These are phyloP conservation scores for Achlya flavicornis DNA, from an alignment of 2,888 invertebrate species.

Conservation along the genomic window DNA sequence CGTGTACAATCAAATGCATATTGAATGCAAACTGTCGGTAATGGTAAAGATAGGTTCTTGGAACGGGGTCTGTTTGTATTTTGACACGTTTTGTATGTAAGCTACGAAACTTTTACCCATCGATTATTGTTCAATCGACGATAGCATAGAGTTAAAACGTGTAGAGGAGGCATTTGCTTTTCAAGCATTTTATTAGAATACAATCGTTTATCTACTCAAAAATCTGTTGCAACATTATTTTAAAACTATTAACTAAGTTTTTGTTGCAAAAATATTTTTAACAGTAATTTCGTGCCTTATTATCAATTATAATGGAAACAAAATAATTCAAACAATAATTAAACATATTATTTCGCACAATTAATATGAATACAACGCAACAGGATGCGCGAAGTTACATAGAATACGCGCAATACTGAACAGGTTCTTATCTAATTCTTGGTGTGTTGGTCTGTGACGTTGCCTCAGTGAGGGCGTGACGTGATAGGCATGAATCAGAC, in stretches of 20 bases:
- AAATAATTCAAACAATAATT: neutral
- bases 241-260: too few relatives aligned
- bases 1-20: conserved; percentile 30
- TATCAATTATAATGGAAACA: neutral
- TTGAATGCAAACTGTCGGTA: conserved; percentile 34
- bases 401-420: conserved; percentile 7
- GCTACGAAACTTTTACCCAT: conserved; percentile 8
- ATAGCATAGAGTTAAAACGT: neutral
- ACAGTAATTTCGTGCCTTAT: too few relatives aligned
- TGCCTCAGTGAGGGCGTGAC: conserved; percentile 44
- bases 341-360: neutral
- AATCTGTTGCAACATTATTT: too few relatives aligned
- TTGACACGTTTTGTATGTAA: conserved; percentile 7
- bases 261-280: too few relatives aligned
- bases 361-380: conserved; percentile 18
- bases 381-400: conserved; percentile 26
- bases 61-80: conserved; percentile 33
- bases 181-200: neutral
- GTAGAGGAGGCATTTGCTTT: neutral
- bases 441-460: conserved; percentile 36
- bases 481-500: conserved; percentile 52
- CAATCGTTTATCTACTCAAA: neutral
- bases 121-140: neutral
- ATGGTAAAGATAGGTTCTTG: conserved; percentile 33
- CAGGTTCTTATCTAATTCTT: conserved; percentile 49